phyloP scores from a whole-genome alignment of 1,140 invertebrate genomes.

The Drosophila carrolli region DNA sequence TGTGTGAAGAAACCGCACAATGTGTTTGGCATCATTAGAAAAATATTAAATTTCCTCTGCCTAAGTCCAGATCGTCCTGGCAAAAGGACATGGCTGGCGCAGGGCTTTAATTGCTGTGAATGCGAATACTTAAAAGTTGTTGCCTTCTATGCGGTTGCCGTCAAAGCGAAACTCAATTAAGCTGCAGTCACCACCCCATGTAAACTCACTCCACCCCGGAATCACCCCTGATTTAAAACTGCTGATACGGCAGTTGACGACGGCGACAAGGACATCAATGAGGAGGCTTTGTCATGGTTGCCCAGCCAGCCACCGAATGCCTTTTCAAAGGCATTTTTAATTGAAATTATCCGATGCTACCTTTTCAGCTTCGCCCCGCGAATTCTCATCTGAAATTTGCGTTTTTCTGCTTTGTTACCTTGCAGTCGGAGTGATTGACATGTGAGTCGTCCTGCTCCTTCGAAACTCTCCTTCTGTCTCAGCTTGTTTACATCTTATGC shows the following conservation, averaged over 20 bases:
- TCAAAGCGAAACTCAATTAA: constrained; percentile 83
- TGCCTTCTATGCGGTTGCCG: constrained; percentile 80
- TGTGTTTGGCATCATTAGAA: constrained; percentile 64
- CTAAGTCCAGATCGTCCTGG: neutral
- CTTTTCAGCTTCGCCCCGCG: constrained; percentile 33
- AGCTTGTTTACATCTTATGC: constrained; percentile 72
- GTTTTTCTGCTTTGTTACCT: constrained; percentile 73
- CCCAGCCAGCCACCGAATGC: constrained; percentile 60
- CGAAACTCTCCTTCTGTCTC: constrained; percentile 1
- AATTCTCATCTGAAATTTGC: constrained; percentile 42
- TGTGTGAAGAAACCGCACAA: constrained; percentile 64
- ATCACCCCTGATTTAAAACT: constrained; percentile 65
- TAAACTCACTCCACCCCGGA: neutral
- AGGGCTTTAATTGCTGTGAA: constrained; percentile 73
- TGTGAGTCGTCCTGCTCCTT: constrained; percentile 19
- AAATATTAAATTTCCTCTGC: constrained; percentile 76
- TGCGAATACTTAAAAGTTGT: constrained; percentile 81
- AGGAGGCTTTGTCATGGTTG: constrained; percentile 63
- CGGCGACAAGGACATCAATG: constrained; percentile 73
- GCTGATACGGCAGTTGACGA: constrained; percentile 71
- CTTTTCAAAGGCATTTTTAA: constrained; percentile 79
- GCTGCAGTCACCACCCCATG: constrained; percentile 39
- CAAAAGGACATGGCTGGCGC: constrained; percentile 5
- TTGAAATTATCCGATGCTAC: constrained; percentile 79
- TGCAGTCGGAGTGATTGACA: constrained; percentile 42